phyloP scores from a whole-genome alignment of 1,140 invertebrate species.

The Neuroterus valhalla region DNA sequence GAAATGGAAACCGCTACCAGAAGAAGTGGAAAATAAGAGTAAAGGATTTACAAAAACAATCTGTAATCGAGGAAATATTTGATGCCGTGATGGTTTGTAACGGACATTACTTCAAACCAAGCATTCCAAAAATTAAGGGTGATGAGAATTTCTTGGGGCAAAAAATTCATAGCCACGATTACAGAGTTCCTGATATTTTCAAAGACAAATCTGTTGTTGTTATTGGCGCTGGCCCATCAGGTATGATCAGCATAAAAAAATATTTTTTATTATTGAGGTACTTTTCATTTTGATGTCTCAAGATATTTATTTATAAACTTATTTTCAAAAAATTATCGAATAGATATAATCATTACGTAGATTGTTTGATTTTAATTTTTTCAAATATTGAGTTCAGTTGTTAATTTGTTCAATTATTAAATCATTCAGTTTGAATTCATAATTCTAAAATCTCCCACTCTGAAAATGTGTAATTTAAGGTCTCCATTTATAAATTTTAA shows the following conservation, averaged over 20 bases:
- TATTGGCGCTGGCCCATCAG: constrained; percentile 91
- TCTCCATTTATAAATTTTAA: too few species aligned
- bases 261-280: not conserved
- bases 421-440: too few species aligned
- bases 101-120: constrained; percentile 86
- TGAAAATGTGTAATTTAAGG: too few species aligned
- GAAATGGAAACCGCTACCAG: constrained; percentile 39
- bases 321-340: too few species aligned
- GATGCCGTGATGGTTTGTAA: constrained; percentile 91
- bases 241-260: constrained; percentile 61
- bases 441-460: too few species aligned
- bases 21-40: constrained; percentile 79
- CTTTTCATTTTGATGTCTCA: not conserved
- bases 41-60: constrained; percentile 77
- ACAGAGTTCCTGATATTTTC: constrained; percentile 83
- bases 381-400: too few species aligned
- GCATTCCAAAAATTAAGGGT: constrained; percentile 79
- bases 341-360: too few species aligned
- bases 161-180: constrained; percentile 90
- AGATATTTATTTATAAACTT: constrained; percentile 13
- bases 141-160: constrained; percentile 81
- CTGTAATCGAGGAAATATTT: constrained; percentile 76
- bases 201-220: constrained; percentile 82
- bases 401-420: too few species aligned
- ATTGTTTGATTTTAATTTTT: too few species aligned